Evolutionary conservation across 2,113 vertebrate genomes (phyloP).

Genomic region (Rhinolophus ferrumequinum): DNA sequence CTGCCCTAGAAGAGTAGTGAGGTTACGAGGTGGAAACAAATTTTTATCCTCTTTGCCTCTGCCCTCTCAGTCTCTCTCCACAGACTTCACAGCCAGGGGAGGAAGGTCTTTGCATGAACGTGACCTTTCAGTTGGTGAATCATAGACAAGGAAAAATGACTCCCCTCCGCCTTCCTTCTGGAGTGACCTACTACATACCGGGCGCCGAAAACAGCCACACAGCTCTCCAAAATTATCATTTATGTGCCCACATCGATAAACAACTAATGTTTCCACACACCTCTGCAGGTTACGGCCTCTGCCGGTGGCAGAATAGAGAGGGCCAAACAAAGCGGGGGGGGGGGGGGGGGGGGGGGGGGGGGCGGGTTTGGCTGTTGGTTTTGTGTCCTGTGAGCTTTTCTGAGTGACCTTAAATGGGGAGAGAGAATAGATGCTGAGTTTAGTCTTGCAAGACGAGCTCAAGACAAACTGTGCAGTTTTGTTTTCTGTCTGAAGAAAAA

Average conservation of each 20-base stretch:
- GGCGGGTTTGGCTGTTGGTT: not conserved
- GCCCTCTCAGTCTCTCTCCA: slow-evolving; percentile 53
- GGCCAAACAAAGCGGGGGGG: slow-evolving; percentile 51
- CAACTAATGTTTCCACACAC: slow-evolving; percentile 36
- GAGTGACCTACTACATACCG: slow-evolving; percentile 67
- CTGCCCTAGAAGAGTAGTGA: slow-evolving; percentile 14
- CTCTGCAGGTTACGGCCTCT: not conserved
- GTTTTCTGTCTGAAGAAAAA: slow-evolving; percentile 81
- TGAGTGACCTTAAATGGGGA: slow-evolving; percentile 71
- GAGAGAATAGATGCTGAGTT: slow-evolving; percentile 75
- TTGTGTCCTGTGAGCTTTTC: slow-evolving; percentile 1
- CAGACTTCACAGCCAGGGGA: slow-evolving; percentile 52
- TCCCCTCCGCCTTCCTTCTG: slow-evolving; percentile 65
- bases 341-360: too few species aligned
- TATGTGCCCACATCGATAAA: not conserved
- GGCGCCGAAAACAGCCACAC: not conserved
- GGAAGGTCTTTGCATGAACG: slow-evolving; percentile 68
- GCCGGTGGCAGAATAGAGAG: not conserved
- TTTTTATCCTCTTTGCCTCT: not conserved
- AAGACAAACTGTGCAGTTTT: slow-evolving; percentile 80
- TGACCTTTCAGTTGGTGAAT: slow-evolving; percentile 80
- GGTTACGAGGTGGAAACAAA: slow-evolving; percentile 12
- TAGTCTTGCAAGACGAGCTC: slow-evolving; percentile 74
- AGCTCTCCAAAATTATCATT: not conserved
- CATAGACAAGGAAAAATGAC: slow-evolving; percentile 78